phyloP scores from a whole-genome alignment of 2,888 invertebrate genomes.

The Drosophila sordidula region DNA sequence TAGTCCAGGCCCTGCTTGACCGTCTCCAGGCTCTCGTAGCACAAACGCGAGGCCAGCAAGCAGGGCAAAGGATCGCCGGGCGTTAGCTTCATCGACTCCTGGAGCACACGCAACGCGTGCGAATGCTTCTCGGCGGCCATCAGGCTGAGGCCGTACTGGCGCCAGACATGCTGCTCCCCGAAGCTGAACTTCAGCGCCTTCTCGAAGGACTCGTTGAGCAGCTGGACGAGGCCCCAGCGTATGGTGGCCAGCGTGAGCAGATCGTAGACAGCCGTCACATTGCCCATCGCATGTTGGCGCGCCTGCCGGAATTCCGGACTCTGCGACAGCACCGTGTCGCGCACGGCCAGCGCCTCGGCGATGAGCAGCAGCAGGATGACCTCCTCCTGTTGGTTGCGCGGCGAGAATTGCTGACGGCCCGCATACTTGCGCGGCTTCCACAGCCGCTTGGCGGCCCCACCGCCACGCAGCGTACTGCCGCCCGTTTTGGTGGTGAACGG shows the following conservation, averaged over 20 bases:
- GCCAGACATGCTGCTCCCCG: slow-evolving; percentile 97
- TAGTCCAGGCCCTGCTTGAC: slow-evolving; percentile 84
- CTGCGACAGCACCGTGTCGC: slow-evolving; percentile 97
- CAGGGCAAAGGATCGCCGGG: slow-evolving; percentile 91
- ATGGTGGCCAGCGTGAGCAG: slow-evolving; percentile 94
- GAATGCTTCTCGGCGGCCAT: slow-evolving; percentile 89
- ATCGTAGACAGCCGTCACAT: slow-evolving; percentile 96
- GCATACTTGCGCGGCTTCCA: slow-evolving; percentile 95
- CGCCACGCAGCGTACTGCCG: slow-evolving; percentile 79
- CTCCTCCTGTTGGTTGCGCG: slow-evolving; percentile 96
- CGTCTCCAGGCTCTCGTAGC: slow-evolving; percentile 89
- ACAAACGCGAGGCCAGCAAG: slow-evolving; percentile 93
- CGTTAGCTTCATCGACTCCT: slow-evolving; percentile 91
- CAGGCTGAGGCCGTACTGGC: slow-evolving; percentile 95
- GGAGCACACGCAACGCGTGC: slow-evolving; percentile 90
- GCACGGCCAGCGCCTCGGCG: slow-evolving; percentile 95
- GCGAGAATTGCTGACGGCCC: slow-evolving; percentile 93
- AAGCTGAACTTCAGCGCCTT: slow-evolving; percentile 99
- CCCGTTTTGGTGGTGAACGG: slow-evolving; percentile 81
- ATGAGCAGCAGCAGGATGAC: slow-evolving; percentile 94
- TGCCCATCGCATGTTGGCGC: slow-evolving; percentile 92
- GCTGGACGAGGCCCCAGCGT: slow-evolving; percentile 92
- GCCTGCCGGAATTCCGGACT: slow-evolving; percentile 95
- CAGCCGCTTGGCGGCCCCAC: slow-evolving; percentile 87
- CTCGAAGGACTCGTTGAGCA: slow-evolving; percentile 94